Evolutionary conservation across 2,888 invertebrate genomes (phyloP).

Genomic region (Torymus texanus): DNA sequence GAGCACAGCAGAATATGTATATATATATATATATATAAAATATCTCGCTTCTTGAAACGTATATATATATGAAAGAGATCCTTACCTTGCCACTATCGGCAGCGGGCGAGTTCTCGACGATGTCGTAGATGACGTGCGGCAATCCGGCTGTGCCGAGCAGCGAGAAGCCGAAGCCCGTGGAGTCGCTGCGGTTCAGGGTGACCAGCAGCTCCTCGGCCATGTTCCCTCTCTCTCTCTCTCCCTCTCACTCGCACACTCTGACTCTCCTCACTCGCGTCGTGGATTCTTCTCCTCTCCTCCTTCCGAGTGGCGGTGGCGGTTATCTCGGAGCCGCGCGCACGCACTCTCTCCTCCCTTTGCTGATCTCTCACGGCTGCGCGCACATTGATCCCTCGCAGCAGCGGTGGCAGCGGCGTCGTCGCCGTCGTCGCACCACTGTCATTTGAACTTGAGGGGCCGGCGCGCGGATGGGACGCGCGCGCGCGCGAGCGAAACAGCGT

Average conservation of each 20-base stretch:
- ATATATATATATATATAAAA: too few relatives aligned
- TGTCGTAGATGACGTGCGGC: constrained; percentile 95
- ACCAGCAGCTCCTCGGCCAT: constrained; percentile 94
- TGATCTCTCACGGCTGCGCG: neutral
- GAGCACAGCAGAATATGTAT: too few relatives aligned
- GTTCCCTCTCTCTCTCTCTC: constrained; percentile 66
- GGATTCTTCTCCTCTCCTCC: constrained; percentile 5
- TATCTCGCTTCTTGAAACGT: too few relatives aligned
- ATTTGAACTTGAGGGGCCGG: neutral
- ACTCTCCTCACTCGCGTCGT: neutral
- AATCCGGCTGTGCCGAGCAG: constrained; percentile 92
- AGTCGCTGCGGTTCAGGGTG: constrained; percentile 90
- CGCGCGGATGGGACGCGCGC: neutral
- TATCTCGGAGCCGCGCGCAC: too few relatives aligned
- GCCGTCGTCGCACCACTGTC: constrained; percentile 9
- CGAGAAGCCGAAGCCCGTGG: constrained; percentile 93
- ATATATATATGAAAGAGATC: too few relatives aligned
- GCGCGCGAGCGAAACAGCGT: neutral
- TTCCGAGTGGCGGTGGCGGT: neutral
- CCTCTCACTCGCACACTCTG: too few relatives aligned
- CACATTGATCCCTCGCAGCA: constrained; percentile 23
- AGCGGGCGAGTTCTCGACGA: constrained; percentile 94
- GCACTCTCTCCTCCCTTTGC: neutral
- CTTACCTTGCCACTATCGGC: constrained; percentile 92
- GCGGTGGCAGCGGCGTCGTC: too few relatives aligned